Percentiles rank a stretch among this genome's conserved stretches.
Evolutionary conservation across 2,113 vertebrate genomes (phyloP).

Genomic region (Pipra filicauda): DNA sequence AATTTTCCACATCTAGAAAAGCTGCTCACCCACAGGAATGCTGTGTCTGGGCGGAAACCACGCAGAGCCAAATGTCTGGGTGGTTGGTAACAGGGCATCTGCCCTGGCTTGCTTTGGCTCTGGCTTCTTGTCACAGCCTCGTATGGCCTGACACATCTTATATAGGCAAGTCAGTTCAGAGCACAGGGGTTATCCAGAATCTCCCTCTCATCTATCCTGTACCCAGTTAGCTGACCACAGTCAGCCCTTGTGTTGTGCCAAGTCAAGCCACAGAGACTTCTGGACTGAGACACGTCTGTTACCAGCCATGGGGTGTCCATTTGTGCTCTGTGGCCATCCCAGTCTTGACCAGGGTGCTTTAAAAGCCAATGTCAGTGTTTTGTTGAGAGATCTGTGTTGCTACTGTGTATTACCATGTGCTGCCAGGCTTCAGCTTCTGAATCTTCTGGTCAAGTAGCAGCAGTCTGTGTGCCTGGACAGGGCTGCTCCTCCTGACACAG

Average conservation of each 20-base stretch:
- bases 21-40: neutral
- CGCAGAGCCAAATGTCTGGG: neutral
- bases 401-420: neutral
- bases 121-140: neutral
- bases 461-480: neutral
- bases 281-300: neutral
- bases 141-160: neutral
- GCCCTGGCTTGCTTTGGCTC: neutral
- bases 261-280: neutral
- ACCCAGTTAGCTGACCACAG: neutral
- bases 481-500: neutral
- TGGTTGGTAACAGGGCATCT: neutral
- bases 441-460: neutral
- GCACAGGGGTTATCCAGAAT: neutral
- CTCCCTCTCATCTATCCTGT: neutral
- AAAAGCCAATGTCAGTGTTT: neutral
- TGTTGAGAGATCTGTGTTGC: neutral
- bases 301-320: neutral
- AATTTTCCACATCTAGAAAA: neutral
- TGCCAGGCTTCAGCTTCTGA: neutral
- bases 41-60: neutral
- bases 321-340: neutral
- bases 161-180: neutral
- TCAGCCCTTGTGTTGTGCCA: neutral
- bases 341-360: neutral